Evolutionary conservation across 2,888 invertebrate species (phyloP), one percentile per base, ranked within the genome.

Genomic region (Cetonia aurata): DNA sequence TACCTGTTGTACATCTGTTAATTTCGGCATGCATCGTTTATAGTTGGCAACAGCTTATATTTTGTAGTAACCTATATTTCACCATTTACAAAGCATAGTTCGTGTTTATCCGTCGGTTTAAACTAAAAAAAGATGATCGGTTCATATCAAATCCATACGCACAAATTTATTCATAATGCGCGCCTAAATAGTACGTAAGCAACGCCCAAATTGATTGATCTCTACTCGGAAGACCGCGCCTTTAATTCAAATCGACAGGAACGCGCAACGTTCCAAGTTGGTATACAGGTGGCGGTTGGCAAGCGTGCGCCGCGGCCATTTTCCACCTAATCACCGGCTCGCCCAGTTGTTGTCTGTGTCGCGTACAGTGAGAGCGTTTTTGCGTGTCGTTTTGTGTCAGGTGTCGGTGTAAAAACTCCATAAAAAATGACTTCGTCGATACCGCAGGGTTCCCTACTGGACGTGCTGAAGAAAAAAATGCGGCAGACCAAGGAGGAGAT

Each of bases 401-500:
- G 74, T 72, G 72, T 72, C 62, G 57, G 71, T 71, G 71, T 52
- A 65, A 70, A 56, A 69, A 41, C 46, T 46, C 50, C 44, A 56
- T 46, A 66, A 89, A 37, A 86, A 88, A 95, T 94, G 94, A 93
- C 94, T 89, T 91, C 94, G 85, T 94, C 92, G 86, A 92, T 94
- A 88, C 93, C 93, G 86, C 96, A 96, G 89, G 96, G 96, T 84
- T 93, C 95, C 83, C 92, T 98, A 81, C 89, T 99, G 86, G 97
- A 98, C 88, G 96, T 97, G 83, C 91, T 99, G 83, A 99, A 99
- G 91, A 97, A 98, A 91, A 99, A 99, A 92, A 99, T 99, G 98
- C 92, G 96, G 80, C 96, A 96, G 87, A 96, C 98, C 81, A 97
- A 98, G 88, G 97, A 98, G 86, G 99, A 99, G 89, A 95, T 98